Evolutionary conservation across 2,113 vertebrate species (phyloP), one percentile per base, ranked within the genome.

Genomic region (Argyrosomus japonicus): DNA sequence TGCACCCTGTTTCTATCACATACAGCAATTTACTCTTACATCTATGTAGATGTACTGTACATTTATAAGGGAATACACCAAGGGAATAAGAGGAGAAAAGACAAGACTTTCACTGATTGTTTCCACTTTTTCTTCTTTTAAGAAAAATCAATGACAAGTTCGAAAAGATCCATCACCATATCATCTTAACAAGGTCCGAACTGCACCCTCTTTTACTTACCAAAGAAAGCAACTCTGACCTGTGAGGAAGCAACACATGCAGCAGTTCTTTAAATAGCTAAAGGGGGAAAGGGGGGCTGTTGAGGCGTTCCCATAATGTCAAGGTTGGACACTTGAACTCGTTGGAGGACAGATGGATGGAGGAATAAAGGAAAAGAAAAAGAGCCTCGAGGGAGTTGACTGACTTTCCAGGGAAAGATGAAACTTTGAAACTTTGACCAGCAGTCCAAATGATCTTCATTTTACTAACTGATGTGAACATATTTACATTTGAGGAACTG

Each of bases 251-350:
- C 65, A 48, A 68, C 74, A 70, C 67, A 75, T 58, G 68, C 68
- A 36, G 72, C 76, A 32, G 21, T 21, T 87, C 84, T 63, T 80
- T 87, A 89, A 90, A 90, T 82, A 91, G 78, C 74, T 79, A 47
- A 0, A 5, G 23, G 60, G 14, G 25, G 70, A 0, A 5, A 23
- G 60, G 14, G 25, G 70, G 61, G 15, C 43, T 45, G 56, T 50
- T 2, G 21, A 75, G 79, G 81, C 78, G 72, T 75, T 82, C 84
- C 58, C 77, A 25, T 19, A 65, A 78, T 63, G 63, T 68, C 27
- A 9, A 47, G 40, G 17, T 68, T 3, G 57, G 74, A 40, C 79
- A 83, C 61, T 78, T 73, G 29, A 36, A 83, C 36, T 65, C 4
- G 2, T 60, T 63, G 36, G 64, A 69, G 40, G 68, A 54, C 14